These are phyloP conservation scores for Archivesica marissinica DNA, from an alignment of 1,140 invertebrate genomes.

Conservation along the genomic window DNA sequence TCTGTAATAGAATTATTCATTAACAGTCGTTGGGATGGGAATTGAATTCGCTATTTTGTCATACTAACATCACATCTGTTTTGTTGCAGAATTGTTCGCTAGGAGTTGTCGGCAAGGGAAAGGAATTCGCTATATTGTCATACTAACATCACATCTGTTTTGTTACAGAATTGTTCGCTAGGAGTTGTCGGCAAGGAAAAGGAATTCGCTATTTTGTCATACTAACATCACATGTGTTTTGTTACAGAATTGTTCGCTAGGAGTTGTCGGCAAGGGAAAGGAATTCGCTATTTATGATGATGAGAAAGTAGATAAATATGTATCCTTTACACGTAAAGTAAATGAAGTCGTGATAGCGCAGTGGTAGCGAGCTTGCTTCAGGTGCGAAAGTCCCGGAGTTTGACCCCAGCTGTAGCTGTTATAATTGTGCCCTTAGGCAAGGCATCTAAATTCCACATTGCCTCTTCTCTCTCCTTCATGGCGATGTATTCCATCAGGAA, in stretches of 20 bases:
- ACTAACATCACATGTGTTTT: conserved; percentile 37
- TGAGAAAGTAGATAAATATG: conserved; percentile 88
- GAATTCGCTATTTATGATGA: conserved; percentile 93
- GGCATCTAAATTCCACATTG: no score
- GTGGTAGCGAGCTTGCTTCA: no score
- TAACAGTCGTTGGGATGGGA: no score
- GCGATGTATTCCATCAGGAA: no score
- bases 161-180: conserved; percentile 93
- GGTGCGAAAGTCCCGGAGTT: no score
- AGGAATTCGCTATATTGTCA: conserved; percentile 91
- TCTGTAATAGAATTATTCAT: conserved; percentile 92
- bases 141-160: conserved; percentile 27
- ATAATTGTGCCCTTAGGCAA: no score
- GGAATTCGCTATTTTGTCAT: conserved; percentile 91
- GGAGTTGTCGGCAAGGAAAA: conserved; percentile 93
- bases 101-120: conserved; percentile 93
- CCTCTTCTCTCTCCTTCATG: no score
- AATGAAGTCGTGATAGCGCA: no score
- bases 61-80: conserved; percentile 28
- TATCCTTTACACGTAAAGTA: conserved; percentile 81
- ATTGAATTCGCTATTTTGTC: no score
- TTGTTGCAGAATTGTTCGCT: conserved; percentile 93
- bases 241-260: conserved; percentile 94
- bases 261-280: conserved; percentile 92
- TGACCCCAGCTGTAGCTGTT: no score